Evolutionary conservation across 2,888 invertebrate genomes (phyloP).

Genomic region (Smittia sp.): DNA sequence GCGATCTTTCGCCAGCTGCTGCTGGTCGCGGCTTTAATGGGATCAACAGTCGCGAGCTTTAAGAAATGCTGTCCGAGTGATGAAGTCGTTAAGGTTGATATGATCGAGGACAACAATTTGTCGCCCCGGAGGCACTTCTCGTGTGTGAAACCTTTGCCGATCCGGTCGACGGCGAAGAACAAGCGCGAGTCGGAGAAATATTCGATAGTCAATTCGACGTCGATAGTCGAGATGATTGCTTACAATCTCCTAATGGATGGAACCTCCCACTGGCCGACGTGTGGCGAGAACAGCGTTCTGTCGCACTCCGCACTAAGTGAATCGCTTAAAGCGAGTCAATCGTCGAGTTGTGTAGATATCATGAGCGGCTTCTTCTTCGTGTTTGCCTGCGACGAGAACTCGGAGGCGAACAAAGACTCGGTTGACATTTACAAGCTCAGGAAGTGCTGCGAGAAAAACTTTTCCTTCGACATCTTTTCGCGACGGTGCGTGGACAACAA

Average conservation of each 20-base stretch:
- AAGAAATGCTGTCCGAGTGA: conserved; percentile 17
- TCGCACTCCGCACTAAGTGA: not conserved
- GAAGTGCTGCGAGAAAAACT: conserved; percentile 50
- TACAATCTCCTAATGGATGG: not conserved
- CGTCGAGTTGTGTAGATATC: conserved; percentile 20
- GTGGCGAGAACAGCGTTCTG: not conserved
- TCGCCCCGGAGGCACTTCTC: not conserved
- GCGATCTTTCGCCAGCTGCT: too few species aligned
- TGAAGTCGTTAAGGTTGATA: not conserved
- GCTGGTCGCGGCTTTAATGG: not conserved
- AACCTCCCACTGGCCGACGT: conserved; percentile 23
- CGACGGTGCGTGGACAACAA: conserved; percentile 45
- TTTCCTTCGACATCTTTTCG: conserved; percentile 46
- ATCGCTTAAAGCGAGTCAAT: not conserved
- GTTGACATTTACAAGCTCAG: conserved; percentile 46
- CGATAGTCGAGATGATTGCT: not conserved
- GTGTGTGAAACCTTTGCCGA: not conserved
- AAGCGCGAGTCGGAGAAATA: not conserved
- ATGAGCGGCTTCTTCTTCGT: not conserved
- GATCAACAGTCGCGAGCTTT: not conserved
- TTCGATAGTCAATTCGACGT: not conserved
- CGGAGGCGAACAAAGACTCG: not conserved
- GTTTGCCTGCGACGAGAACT: conserved; percentile 21
- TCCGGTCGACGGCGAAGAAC: not conserved
- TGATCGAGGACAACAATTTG: not conserved